Conservation (phyloP, 2,113 vertebrate species). For the Stegostoma tigrinum region DNA sequence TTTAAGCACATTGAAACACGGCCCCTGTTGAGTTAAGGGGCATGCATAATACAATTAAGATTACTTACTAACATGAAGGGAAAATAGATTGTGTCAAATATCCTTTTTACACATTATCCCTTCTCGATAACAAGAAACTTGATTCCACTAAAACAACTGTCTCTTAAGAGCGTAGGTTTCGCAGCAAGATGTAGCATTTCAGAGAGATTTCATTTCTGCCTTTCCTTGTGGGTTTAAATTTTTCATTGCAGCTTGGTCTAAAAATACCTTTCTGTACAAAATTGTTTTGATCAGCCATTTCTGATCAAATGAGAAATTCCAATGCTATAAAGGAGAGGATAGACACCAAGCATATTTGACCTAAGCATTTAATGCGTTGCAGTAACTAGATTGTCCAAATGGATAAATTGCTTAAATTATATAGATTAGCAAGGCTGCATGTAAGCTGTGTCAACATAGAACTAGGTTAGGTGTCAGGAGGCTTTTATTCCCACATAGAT, state of each 20-base stretch:
- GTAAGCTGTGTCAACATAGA: not conserved
- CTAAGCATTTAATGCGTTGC: not conserved
- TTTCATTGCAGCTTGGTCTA: not conserved
- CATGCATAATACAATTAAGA: too few relatives aligned
- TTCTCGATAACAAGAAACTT: not conserved
- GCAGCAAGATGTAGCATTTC: not conserved
- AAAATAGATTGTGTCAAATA: not conserved
- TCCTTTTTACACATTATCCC: not conserved
- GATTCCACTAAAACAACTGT: not conserved
- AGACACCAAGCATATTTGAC: not conserved
- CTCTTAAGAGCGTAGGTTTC: not conserved
- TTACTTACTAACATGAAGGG: not conserved
- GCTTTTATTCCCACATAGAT: not conserved
- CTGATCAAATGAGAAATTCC: not conserved
- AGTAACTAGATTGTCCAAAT: not conserved
- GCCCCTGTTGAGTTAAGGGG: too few relatives aligned
- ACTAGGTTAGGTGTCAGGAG: not conserved
- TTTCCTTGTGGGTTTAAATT: not conserved
- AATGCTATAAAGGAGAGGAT: not conserved
- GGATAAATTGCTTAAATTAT: not conserved
- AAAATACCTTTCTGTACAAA: not conserved
- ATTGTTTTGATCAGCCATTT: not conserved
- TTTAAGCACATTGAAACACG: too few relatives aligned
- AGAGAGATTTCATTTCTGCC: not conserved
- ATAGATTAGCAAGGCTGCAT: not conserved